These are phyloP conservation scores for Sceloporus undulatus DNA, from an alignment of 2,113 vertebrate genomes.

Conservation along the genomic window DNA sequence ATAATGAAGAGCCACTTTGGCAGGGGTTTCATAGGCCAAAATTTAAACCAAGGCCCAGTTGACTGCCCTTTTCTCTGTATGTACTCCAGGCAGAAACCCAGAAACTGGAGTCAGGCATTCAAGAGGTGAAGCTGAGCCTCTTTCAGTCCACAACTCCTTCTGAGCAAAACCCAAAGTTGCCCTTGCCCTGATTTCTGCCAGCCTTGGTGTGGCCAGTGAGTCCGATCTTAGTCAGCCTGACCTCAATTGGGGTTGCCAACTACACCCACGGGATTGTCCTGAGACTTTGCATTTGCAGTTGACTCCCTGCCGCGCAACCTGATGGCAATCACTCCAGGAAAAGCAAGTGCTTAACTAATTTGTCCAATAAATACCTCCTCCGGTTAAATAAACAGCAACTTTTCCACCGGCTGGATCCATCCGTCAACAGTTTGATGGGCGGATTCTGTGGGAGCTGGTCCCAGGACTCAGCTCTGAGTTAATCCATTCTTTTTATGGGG, in stretches of 20 bases:
- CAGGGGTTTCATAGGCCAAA: too few relatives aligned
- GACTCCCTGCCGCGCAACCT: neutral
- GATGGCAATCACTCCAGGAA: neutral
- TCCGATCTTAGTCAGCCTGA: neutral
- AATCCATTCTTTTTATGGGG: neutral
- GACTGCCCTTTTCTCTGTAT: too few relatives aligned
- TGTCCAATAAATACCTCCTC: neutral
- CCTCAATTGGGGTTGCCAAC: neutral
- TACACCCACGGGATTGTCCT: neutral
- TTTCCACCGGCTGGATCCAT: neutral
- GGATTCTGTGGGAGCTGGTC: neutral
- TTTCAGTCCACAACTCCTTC: neutral
- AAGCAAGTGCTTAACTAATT: constrained; percentile 12
- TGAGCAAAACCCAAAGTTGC: too few relatives aligned
- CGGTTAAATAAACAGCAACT: constrained; percentile 3
- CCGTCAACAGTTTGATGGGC: neutral
- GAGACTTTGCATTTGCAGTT: neutral
- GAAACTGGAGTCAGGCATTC: too few relatives aligned
- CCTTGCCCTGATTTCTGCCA: neutral
- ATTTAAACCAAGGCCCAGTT: too few relatives aligned
- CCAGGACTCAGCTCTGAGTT: neutral
- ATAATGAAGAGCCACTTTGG: too few relatives aligned
- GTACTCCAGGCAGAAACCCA: neutral
- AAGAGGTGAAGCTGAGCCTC: too few relatives aligned
- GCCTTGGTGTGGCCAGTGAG: neutral